Evolutionary conservation across 2,113 vertebrate species (phyloP), one percentile per base, ranked within the genome.

Genomic region (Salvelinus sp.): DNA sequence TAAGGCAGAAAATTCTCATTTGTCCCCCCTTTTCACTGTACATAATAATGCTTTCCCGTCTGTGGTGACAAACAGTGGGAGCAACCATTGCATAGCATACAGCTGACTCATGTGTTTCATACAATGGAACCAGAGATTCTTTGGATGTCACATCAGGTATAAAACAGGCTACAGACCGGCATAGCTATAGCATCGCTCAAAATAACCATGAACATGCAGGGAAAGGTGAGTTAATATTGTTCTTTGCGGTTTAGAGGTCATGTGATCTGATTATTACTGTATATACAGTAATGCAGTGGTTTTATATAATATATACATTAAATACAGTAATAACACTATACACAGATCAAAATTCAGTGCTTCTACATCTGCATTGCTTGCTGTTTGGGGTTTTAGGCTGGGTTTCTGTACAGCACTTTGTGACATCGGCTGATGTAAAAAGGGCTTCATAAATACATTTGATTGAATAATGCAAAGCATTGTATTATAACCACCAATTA

Each of bases 51-150:
- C 18, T 62, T 62, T 62, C 18, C 58, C 5, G 9, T 22, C n/a
- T 62, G 58, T 62, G 3, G 58, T 62, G 58, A 62, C 58, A 23
- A 62, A 62, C 58, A n/a, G 58, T 62, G 58, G 58, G n/a, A 62
- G n/a, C n/a, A 6, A 23, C n/a, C 58, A 22, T 62, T 2, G 58
- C 58, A 62, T 62, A 54, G 14, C 16, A 16, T 62, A n/a, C 58
- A 62, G 58, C 58, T 22, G 58, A 62, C 58, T 62, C 38, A 44
- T 44, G 38, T 44, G 38, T 44, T 44, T 44, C 38, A 44, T 44
- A 92, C 89, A 92, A 92, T 83, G 76, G 82, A 66, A 83, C 83
- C 78, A 85, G 85, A 77, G 13, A 82, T 83, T 64, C 76, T 85
- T 75, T 86, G 63, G 72, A 22, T 33, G 75, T 7, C 28, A 75